A percentile compares a stretch with the other conserved stretches of the same genome.
phyloP scores from a whole-genome alignment of 92 coral and sea anemone species.

The Nematostella vectensis region DNA sequence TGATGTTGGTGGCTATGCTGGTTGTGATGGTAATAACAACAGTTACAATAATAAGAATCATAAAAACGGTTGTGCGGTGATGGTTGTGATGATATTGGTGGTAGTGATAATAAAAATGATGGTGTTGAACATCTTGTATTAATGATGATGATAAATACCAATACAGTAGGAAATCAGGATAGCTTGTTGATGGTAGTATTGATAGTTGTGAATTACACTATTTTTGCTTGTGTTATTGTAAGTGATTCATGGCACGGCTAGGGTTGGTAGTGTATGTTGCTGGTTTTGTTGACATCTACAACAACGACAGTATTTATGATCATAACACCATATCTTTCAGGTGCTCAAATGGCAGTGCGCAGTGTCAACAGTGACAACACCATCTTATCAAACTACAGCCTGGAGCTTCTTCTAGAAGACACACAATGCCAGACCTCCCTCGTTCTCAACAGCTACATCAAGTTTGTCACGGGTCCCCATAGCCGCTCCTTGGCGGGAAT shows the following conservation, averaged over 20 bases:
- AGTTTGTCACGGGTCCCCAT: slow-evolving; percentile 47
- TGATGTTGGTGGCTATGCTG: neutral
- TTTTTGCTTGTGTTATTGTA: no score
- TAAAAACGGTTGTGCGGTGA: neutral
- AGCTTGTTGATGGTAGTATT: no score
- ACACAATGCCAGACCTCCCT: slow-evolving; percentile 78
- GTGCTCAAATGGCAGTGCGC: slow-evolving; percentile 71
- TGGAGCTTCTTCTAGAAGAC: slow-evolving; percentile 46
- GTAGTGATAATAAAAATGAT: neutral
- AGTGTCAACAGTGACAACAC: slow-evolving; percentile 36
- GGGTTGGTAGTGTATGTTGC: no score
- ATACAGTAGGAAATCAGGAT: no score
- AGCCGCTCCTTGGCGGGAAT: slow-evolving; percentile 55
- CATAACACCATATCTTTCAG: slow-evolving; percentile 12
- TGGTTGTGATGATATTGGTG: no score
- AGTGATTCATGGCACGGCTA: no score
- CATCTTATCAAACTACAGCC: slow-evolving; percentile 52
- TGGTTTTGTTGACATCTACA: no score
- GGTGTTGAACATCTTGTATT: no score
- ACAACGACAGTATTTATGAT: no score
- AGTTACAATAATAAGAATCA: neutral
- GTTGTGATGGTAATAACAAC: neutral
- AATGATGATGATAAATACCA: no score
- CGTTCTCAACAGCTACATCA: slow-evolving; percentile 62
- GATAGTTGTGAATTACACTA: no score